These are phyloP conservation scores for Circaetus cinerascens DNA, from an alignment of 2,113 vertebrate species.

Conservation along the genomic window DNA sequence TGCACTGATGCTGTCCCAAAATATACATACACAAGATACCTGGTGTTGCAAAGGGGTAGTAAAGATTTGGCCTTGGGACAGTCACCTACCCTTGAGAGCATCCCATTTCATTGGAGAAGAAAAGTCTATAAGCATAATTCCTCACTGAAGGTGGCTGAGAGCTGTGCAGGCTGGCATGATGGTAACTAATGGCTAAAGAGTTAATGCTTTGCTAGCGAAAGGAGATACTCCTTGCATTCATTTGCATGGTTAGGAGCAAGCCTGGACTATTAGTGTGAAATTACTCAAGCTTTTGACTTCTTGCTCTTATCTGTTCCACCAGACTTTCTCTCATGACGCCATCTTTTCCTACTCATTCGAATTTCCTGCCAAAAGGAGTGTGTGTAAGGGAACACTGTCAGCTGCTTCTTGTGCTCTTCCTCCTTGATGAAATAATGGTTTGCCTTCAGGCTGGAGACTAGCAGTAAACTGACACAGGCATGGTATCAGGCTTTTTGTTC, in stretches of 20 bases:
- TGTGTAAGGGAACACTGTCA: background rate
- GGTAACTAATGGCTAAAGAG: background rate
- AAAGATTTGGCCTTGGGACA: background rate
- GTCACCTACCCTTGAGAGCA: background rate
- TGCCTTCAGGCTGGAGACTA: slow-evolving; percentile 13
- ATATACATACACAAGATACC: background rate
- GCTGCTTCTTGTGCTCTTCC: slow-evolving; percentile 3
- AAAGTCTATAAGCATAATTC: background rate
- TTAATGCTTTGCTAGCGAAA: background rate
- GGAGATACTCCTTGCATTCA: background rate
- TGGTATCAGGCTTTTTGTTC: background rate
- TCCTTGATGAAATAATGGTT: slow-evolving; percentile 18
- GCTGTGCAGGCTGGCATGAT: background rate
- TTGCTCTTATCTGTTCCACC: slow-evolving; percentile 47
- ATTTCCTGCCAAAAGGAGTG: slow-evolving; percentile 11
- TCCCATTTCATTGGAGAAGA: background rate
- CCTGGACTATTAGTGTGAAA: background rate
- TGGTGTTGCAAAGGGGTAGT: background rate
- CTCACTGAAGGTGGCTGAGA: background rate
- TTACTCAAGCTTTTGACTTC: slow-evolving; percentile 45
- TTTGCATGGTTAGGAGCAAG: slow-evolving; percentile 23
- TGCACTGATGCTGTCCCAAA: background rate
- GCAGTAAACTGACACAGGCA: background rate
- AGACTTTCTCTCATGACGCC: slow-evolving; percentile 43
- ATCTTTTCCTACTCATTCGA: background rate